Percentiles rank a stretch among this genome's conserved stretches.
phyloP scores from a whole-genome alignment of 2,113 vertebrate species.

The Irena cyanogastra region DNA sequence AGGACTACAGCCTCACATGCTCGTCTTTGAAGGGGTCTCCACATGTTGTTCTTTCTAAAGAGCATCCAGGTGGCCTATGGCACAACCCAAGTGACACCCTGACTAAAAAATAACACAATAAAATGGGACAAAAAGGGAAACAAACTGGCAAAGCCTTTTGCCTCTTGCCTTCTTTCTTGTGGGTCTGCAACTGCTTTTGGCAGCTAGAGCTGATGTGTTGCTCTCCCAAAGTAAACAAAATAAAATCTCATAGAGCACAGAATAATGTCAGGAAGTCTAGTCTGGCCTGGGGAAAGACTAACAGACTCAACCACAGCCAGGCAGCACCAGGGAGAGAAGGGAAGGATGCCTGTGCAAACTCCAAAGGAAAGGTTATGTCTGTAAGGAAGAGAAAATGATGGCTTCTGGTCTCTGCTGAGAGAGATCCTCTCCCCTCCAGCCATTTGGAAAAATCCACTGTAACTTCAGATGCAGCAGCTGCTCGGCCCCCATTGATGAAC shows the following conservation, averaged over 20 bases:
- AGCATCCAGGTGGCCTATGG: not conserved
- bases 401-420: not conserved
- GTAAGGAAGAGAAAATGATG: not conserved
- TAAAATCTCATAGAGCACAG: not conserved
- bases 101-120: not conserved
- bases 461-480: not conserved
- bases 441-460: not conserved
- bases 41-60: not conserved
- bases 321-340: not conserved
- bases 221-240: conserved; percentile 36
- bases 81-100: not conserved
- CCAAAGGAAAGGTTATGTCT: not conserved
- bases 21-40: not conserved
- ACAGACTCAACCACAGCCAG: not conserved
- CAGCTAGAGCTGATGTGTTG: not conserved
- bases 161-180: not conserved
- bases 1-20: not conserved
- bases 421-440: not conserved
- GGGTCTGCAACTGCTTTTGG: not conserved
- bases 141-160: not conserved
- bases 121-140: not conserved
- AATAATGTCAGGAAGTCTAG: conserved; percentile 32
- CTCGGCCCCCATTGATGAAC: not conserved
- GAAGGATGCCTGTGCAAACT: rapidly evolving
- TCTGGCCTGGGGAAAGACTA: not conserved